Evolutionary conservation across 2,797 vertebrate species (phyloP).

Genomic region (Lemur catta): DNA sequence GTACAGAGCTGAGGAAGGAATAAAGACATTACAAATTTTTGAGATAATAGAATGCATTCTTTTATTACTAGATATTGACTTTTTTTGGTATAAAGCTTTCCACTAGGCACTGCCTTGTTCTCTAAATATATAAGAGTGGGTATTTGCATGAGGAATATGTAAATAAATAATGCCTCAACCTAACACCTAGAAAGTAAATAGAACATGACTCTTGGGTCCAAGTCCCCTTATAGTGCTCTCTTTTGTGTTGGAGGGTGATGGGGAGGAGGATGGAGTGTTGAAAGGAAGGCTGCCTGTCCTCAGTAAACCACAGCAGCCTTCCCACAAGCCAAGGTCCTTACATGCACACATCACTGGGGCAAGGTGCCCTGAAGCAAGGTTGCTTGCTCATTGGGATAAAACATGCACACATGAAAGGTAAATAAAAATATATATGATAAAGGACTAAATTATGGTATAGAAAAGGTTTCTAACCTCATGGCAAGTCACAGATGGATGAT

Average conservation of each 20-base stretch:
- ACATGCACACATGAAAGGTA: background rate
- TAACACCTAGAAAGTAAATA: conserved; percentile 22
- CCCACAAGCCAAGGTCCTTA: background rate
- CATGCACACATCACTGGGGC: background rate
- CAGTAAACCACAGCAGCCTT: background rate
- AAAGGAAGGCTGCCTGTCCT: background rate
- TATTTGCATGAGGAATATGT: conserved; percentile 18
- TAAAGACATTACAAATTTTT: background rate
- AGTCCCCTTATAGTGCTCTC: background rate
- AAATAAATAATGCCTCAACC: background rate
- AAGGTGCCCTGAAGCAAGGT: background rate
- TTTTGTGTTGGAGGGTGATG: background rate
- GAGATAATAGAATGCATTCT: background rate
- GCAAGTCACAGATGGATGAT: background rate
- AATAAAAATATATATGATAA: background rate
- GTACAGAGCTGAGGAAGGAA: background rate
- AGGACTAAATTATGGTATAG: background rate
- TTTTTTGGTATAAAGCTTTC: background rate
- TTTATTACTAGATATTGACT: background rate
- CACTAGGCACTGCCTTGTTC: background rate
- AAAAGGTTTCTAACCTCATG: background rate
- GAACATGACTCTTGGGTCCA: background rate
- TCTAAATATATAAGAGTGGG: background rate
- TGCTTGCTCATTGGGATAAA: background rate
- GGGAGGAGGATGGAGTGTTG: background rate